These are phyloP conservation scores for Lutraria rhynchaena DNA, from an alignment of 1,140 invertebrate species.

Conservation along the genomic window DNA sequence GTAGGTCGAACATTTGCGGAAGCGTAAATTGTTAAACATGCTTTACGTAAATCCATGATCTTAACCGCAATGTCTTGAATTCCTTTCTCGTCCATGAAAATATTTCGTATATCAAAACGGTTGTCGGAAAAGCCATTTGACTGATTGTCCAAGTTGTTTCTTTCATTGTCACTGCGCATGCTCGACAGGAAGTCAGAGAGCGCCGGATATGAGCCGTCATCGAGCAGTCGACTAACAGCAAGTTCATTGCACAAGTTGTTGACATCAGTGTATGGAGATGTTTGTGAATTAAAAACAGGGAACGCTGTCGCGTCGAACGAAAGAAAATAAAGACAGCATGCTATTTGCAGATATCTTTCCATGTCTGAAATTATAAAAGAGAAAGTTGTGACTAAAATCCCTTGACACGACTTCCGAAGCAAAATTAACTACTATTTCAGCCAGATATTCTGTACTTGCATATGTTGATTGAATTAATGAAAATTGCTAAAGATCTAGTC, in stretches of 20 bases:
- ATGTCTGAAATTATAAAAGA: slow-evolving; percentile 11
- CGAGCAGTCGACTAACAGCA: background rate
- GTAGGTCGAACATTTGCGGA: background rate
- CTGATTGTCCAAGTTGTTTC: background rate
- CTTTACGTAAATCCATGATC: background rate
- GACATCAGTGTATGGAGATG: background rate
- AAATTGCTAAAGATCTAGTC: no score
- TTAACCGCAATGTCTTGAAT: background rate
- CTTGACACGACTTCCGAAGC: no score
- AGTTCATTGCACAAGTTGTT: background rate
- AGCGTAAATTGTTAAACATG: background rate
- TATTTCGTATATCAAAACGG: background rate
- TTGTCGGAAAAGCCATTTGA: background rate
- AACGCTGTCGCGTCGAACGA: background rate
- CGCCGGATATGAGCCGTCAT: background rate
- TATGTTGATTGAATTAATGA: no score
- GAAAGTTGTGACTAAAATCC: no score
- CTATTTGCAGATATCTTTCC: background rate
- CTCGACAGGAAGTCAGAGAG: background rate
- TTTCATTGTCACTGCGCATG: slow-evolving; percentile 16
- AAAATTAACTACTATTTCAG: no score
- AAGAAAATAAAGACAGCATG: background rate
- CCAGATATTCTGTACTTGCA: no score
- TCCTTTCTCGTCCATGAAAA: background rate
- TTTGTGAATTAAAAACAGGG: background rate